Base-by-base conservation (phyloP, 2,888 invertebrate species). In the Elgonia sp. region DNA sequence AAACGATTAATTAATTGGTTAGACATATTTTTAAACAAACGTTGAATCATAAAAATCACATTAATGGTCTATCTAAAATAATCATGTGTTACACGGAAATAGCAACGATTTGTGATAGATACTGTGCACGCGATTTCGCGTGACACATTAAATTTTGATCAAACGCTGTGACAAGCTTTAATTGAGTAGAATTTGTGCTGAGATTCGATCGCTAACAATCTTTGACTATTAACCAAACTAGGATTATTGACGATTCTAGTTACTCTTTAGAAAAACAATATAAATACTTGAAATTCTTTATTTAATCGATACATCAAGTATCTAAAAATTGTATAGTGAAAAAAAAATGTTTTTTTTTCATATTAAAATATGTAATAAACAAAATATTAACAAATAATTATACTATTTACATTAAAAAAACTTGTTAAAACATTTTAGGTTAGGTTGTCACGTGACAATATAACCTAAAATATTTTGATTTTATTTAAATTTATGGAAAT, bases 121-220 rank as follows among this genome's bases (percentile, higher is more conserved):
- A 39, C 1, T 29, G 40, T 57, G 55, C 77, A 77, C 77, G 77
- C 77, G 37, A 77, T 37, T 67, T 77, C 55, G 65, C 65, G 77
- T 77, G 77, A 65, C 39, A 67, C 67, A 42, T 77, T 55, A 21
- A 77, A 63, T 77, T 77, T 77, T 77, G 77, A 77, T 77, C 40
- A 53, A 29, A 18, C n/a, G 21, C 18, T 55, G 65, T 29, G 67
- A 67, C 77, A 57, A 67, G 65, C 67, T 77, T 12, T 77, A 77
- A 67, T 67, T 77, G 65, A 57, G 20, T 67, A 37, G 55, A 67
- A 77, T 65, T 63, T 67, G 55, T 57, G 40, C 18, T 67, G 16
- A 55, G 40, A 57, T 77, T 67, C 37, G 55, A 55, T 67, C 37
- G 29, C 16, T 6, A 55, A 40, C 57, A 53, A 67, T 40, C 46